These are phyloP conservation scores for Acanthiza pusilla DNA, from an alignment of 2,797 vertebrate species.

Conservation along the genomic window DNA sequence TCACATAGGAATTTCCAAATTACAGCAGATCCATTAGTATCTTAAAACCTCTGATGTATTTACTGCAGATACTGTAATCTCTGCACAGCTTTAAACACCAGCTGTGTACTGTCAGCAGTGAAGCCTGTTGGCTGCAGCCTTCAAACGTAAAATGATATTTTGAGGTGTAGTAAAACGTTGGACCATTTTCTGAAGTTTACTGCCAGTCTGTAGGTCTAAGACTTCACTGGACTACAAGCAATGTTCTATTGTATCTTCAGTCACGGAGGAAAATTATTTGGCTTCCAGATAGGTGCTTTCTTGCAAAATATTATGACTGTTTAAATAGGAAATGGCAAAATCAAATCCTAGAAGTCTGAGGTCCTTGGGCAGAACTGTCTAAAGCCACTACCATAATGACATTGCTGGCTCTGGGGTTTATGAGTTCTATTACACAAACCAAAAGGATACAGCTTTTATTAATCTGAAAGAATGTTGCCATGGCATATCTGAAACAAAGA, in stretches of 20 bases:
- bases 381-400: background rate
- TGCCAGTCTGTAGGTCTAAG: background rate
- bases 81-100: background rate
- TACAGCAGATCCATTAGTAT: constrained; percentile 23
- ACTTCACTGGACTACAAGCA: background rate
- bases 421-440: background rate
- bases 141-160: background rate
- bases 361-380: background rate
- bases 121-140: background rate
- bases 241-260: background rate
- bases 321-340: background rate
- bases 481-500: background rate
- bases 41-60: constrained; percentile 20
- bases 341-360: background rate
- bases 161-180: background rate
- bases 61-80: constrained; percentile 41
- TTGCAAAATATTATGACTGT: background rate
- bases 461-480: background rate
- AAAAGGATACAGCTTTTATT: background rate
- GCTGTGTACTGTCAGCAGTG: background rate
- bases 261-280: background rate
- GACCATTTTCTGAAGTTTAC: background rate
- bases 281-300: background rate
- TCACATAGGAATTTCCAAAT: constrained; percentile 21
- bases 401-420: background rate